Evolutionary conservation across 1,140 invertebrate genomes (phyloP).

Genomic region (Bombus waltoni): DNA sequence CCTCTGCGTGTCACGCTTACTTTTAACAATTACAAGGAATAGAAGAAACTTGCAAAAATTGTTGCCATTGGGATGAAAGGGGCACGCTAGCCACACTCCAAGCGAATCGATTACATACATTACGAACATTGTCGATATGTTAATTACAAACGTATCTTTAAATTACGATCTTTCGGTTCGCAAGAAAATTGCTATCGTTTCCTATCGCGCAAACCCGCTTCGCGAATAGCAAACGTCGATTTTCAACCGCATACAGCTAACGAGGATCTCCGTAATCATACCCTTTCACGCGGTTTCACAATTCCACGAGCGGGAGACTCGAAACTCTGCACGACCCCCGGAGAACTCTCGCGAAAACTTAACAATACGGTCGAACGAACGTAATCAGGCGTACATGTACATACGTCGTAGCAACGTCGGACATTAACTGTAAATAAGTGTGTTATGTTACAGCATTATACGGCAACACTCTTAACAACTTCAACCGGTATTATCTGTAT

Average conservation of each 20-base stretch:
- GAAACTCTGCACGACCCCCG: slow-evolving; percentile 8
- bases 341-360: slow-evolving; percentile 38
- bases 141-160: not conserved
- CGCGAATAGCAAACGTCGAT: not conserved
- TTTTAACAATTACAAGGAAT: not conserved
- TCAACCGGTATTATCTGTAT: slow-evolving; percentile 76
- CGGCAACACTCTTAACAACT: slow-evolving; percentile 70
- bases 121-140: not conserved
- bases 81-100: slow-evolving; percentile 1
- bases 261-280: not conserved
- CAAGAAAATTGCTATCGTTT: not conserved
- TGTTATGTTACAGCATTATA: slow-evolving; percentile 76
- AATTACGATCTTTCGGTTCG: slow-evolving; percentile 8
- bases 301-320: slow-evolving; percentile 12
- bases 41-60: not conserved
- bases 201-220: not conserved
- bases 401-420: slow-evolving; percentile 64
- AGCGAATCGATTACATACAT: not conserved
- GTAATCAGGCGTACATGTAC: slow-evolving; percentile 43
- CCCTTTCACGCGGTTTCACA: slow-evolving; percentile 16
- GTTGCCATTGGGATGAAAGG: not conserved
- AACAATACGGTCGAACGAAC: slow-evolving; percentile 23
- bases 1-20: not conserved
- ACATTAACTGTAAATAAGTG: slow-evolving; percentile 75
- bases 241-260: not conserved